phyloP scores from a whole-genome alignment of 2,113 vertebrate genomes.

The Dolichallabes microphthalmus region DNA sequence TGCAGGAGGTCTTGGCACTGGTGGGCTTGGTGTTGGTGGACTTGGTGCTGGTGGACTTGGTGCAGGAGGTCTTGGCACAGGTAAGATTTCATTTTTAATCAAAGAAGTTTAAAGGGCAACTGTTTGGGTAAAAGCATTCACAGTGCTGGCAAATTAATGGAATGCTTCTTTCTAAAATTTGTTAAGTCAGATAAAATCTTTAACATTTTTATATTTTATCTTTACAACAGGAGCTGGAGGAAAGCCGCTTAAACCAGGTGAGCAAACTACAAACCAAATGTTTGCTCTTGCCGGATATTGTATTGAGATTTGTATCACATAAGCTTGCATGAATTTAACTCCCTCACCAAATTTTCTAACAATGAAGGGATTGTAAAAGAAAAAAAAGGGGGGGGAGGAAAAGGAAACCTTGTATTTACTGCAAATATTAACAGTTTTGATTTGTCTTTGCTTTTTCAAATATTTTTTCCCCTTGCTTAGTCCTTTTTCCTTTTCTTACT shows the following conservation, averaged over 20 bases:
- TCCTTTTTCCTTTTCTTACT: background rate
- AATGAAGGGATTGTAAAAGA: background rate
- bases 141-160: background rate
- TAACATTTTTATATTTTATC: background rate
- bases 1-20: conserved; percentile 46
- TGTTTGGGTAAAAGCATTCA: background rate
- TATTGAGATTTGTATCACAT: background rate
- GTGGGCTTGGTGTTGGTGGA: conserved; percentile 48
- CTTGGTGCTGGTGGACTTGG: conserved; percentile 54
- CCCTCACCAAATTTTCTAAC: background rate
- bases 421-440: background rate
- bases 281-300: background rate
- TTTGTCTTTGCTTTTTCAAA: background rate
- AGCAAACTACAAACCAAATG: conserved; percentile 6
- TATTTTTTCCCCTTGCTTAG: background rate
- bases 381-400: no score
- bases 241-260: conserved; percentile 55
- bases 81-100: conserved; percentile 21
- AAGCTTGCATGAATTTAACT: background rate
- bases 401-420: background rate
- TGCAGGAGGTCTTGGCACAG: conserved; percentile 35
- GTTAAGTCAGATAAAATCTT: background rate
- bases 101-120: background rate
- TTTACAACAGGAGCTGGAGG: conserved; percentile 44
- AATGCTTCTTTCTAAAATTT: background rate